Base-by-base conservation (phyloP, 1,140 invertebrate genomes). In the Gonioctena quinquepunctata region DNA sequence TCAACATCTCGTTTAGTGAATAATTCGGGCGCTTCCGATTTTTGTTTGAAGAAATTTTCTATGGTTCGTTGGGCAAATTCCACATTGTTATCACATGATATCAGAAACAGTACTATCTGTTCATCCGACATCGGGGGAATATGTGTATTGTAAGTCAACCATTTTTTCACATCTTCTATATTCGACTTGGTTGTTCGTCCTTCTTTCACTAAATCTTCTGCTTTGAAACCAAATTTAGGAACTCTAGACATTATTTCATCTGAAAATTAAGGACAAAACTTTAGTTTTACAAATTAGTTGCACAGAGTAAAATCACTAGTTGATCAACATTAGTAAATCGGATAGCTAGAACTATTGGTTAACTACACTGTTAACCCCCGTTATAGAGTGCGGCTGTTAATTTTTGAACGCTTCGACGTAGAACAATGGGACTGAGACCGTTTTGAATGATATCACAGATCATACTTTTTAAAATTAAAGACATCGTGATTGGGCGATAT, bases 1-100 rank as follows among this genome's bases (percentile, higher is more conserved):
- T 75, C 65, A 1, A 77, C 50, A 73, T 87, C 80, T 64, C 88
- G 79, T 25, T 87, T 83, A 59, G 80, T 81, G 71, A 90, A 90
- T 56, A 90, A 84, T 76, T 90, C 88, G 0, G 88, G 87, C 0
- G 83, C 83, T 66, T 83, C 86, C 33, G 85, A 82, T 63, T 86
- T 84, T 50, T 86, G 76, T 27, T 83, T 83, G 75, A 88, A 90
- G 79, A 89, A 90, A 69, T 82, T 84, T 66, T 86, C 83, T 79
- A 90, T 88, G 70, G 88, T 89, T 11, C 73, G 83, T 72, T 87
- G 86, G 0, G 86, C 87, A 33, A 82, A 83, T 19, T 88, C 85
- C 3, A 85, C 69, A 23, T 88, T 82, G 33, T 85, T 87, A 49
- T 87, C 85, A 78, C 89, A 89, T 28, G 88, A 87, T 48, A 88